phyloP scores from a whole-genome alignment of 2,113 vertebrate genomes.

The Lampris incognitus region DNA sequence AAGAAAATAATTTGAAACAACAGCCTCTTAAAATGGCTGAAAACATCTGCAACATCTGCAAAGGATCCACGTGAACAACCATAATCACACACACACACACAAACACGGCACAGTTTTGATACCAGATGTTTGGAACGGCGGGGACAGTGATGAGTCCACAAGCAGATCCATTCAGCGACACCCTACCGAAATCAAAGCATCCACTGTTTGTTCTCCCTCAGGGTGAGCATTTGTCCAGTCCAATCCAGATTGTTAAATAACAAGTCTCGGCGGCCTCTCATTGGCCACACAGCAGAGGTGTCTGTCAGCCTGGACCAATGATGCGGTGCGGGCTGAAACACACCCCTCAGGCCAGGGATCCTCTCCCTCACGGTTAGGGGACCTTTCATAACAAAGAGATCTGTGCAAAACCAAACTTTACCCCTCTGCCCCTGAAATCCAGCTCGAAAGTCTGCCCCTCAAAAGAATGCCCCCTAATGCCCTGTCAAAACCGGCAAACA shows the following conservation, averaged over 20 bases:
- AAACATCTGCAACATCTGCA: slow-evolving; percentile 9
- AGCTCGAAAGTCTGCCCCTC: slow-evolving; percentile 1
- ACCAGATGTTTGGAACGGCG: slow-evolving; percentile 47
- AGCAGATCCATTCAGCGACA: slow-evolving; percentile 12
- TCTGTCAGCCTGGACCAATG: slow-evolving; percentile 68
- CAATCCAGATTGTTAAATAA: slow-evolving; percentile 36
- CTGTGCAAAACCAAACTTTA: neutral
- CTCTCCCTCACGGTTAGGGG: slow-evolving; percentile 27
- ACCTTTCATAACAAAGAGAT: slow-evolving; percentile 27
- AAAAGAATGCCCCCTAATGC: neutral
- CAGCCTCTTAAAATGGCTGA: neutral
- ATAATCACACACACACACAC: slow-evolving; percentile 6
- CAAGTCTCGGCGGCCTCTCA: slow-evolving; percentile 35
- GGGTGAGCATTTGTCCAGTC: slow-evolving; percentile 13
- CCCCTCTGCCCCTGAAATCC: slow-evolving; percentile 27
- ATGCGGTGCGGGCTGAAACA: slow-evolving; percentile 12
- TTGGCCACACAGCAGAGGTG: slow-evolving; percentile 66
- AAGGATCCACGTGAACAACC: neutral
- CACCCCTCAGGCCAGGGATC: slow-evolving; percentile 46
- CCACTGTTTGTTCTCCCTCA: slow-evolving; percentile 42
- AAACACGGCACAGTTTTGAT: neutral
- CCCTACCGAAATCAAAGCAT: slow-evolving; percentile 32
- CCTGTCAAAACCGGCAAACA: slow-evolving; percentile 10
- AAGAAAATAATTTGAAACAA: neutral
- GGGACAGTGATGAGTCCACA: slow-evolving; percentile 16